Evolutionary conservation across 2,888 invertebrate genomes (phyloP).

Genomic region (Aphidoletes aphidimyza): DNA sequence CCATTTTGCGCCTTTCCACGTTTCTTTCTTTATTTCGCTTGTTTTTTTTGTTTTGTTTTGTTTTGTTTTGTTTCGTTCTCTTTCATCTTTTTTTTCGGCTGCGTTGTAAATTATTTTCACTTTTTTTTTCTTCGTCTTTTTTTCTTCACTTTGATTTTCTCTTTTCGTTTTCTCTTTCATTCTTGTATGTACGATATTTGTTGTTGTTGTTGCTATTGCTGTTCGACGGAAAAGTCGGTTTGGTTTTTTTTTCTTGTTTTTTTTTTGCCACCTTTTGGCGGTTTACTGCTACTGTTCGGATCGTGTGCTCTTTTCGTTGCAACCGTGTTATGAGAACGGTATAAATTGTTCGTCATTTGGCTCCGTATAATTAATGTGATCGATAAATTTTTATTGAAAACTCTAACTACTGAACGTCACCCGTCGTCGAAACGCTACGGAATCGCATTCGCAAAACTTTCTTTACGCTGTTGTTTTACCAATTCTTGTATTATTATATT

Average conservation of each 20-base stretch:
- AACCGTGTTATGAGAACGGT: not conserved
- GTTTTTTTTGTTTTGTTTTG: not conserved
- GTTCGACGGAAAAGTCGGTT: not conserved
- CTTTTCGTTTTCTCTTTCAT: not conserved
- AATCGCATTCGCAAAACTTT: not conserved
- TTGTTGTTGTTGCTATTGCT: not conserved
- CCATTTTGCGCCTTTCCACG: slow-evolving; percentile 33
- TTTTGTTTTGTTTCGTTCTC: not conserved
- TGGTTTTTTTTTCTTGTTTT: not conserved
- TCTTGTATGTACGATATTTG: not conserved
- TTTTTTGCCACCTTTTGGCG: not conserved
- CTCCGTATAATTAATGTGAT: slow-evolving; percentile 43
- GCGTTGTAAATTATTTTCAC: not conserved
- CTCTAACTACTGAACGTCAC: slow-evolving; percentile 3
- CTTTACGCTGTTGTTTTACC: not conserved
- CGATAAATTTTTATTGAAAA: slow-evolving; percentile 51
- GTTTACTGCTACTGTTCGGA: not conserved
- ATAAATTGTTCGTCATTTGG: slow-evolving; percentile 42
- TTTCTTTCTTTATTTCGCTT: not conserved
- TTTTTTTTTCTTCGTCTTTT: not conserved
- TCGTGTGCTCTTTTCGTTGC: not conserved
- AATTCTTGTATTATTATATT: too few relatives aligned
- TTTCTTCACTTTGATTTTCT: slow-evolving; percentile 25
- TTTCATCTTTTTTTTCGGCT: slow-evolving; percentile 30
- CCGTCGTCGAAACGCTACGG: not conserved